A percentile compares a stretch with the other conserved stretches of the same genome.
Evolutionary conservation across 2,113 vertebrate species (phyloP).

Genomic region (Brevimyrus niger): DNA sequence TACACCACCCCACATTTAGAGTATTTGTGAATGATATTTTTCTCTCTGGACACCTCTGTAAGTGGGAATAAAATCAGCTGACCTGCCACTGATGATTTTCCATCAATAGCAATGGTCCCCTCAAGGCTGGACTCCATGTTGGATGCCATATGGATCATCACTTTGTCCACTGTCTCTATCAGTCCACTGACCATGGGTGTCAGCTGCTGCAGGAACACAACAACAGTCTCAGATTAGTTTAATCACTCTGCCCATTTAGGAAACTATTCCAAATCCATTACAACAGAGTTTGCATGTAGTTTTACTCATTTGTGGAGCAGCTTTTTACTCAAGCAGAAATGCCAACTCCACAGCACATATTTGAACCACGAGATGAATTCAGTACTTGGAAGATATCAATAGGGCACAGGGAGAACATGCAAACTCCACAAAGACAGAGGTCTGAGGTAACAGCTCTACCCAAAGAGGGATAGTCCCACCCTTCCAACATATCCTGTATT

Average conservation of each 20-base stretch:
- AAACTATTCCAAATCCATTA: background rate
- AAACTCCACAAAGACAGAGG: background rate
- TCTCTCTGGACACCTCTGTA: background rate
- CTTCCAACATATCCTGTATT: background rate
- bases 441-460: background rate
- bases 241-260: background rate
- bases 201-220: constrained; percentile 37
- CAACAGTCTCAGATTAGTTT: background rate
- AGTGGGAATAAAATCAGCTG: constrained; percentile 15
- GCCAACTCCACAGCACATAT: background rate
- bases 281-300: background rate
- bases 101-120: constrained; percentile 57
- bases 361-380: background rate
- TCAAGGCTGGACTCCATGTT: constrained; percentile 50
- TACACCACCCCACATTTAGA: background rate
- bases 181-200: constrained; percentile 58
- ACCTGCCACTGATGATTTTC: constrained; percentile 82
- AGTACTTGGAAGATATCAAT: background rate
- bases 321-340: background rate
- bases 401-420: background rate
- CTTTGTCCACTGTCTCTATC: constrained; percentile 72
- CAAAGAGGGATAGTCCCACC: background rate
- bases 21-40: background rate
- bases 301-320: background rate
- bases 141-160: constrained; percentile 68